phyloP scores from a whole-genome alignment of 1,140 invertebrate species.

The Euura saliciscinereae region DNA sequence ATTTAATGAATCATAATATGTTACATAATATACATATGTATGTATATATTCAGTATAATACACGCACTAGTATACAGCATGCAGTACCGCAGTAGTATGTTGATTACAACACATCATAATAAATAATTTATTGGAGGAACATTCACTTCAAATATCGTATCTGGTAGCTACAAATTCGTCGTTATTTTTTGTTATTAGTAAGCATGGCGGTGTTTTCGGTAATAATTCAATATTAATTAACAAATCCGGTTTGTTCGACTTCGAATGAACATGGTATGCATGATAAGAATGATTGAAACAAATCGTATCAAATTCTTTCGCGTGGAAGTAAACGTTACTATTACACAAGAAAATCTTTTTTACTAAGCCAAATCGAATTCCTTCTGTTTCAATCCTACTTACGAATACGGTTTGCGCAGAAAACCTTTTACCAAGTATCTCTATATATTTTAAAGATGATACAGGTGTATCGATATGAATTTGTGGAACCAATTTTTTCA shows the following conservation, averaged over 20 bases:
- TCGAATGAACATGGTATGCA: neutral
- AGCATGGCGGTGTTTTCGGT: neutral
- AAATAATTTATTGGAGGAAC: no score
- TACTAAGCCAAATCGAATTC: conserved; percentile 23
- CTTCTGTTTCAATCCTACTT: conserved; percentile 17
- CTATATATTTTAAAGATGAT: conserved; percentile 18
- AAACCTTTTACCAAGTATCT: conserved; percentile 25
- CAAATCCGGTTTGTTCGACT: neutral
- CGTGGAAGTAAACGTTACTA: conserved; percentile 20
- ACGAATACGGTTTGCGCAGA: conserved; percentile 20
- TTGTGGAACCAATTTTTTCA: neutral
- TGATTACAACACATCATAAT: neutral
- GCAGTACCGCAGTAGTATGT: neutral
- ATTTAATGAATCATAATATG: neutral
- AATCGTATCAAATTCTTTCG: conserved; percentile 17
- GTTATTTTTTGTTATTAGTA: neutral
- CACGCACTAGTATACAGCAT: neutral
- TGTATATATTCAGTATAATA: neutral
- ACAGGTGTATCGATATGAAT: conserved; percentile 10
- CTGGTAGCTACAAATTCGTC: neutral
- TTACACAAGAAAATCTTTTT: conserved; percentile 26
- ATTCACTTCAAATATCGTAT: neutral
- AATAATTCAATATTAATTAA: neutral
- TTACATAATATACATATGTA: neutral
- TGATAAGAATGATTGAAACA: neutral